Percentiles rank a stretch among this genome's conserved stretches.
These are phyloP conservation scores for Phainopepla nitens DNA, from an alignment of 2,113 vertebrate species.

Conservation along the genomic window DNA sequence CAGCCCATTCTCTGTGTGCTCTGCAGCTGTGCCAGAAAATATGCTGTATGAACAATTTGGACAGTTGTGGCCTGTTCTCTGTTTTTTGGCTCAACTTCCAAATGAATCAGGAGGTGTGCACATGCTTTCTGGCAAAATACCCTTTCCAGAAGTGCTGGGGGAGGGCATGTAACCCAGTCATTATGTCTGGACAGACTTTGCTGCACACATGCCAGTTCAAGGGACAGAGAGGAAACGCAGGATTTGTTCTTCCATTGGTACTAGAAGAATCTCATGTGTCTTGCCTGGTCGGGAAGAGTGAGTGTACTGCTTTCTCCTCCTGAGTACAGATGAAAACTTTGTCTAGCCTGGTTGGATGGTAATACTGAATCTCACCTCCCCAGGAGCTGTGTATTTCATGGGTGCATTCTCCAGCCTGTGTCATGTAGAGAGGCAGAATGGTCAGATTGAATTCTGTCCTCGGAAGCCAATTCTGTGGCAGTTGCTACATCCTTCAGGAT, in stretches of 20 bases:
- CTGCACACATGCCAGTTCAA: neutral
- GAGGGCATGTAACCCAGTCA: neutral
- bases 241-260: neutral
- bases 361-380: neutral
- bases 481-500: neutral
- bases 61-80: neutral
- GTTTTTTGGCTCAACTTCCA: neutral
- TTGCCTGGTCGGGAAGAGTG: neutral
- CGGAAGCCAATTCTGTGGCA: neutral
- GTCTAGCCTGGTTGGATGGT: neutral
- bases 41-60: neutral
- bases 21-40: slow-evolving; percentile 17
- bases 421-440: neutral
- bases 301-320: neutral
- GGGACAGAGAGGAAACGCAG: neutral
- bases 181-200: neutral
- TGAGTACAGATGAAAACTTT: neutral
- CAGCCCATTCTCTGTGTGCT: neutral
- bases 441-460: neutral
- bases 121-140: neutral
- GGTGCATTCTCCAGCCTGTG: neutral
- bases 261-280: neutral
- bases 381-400: neutral
- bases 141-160: neutral
- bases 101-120: neutral